Percentiles rank a stretch among this genome's conserved stretches.
Conservation (phyloP, 2,888 invertebrate species). For the Steromphala cineraria region DNA sequence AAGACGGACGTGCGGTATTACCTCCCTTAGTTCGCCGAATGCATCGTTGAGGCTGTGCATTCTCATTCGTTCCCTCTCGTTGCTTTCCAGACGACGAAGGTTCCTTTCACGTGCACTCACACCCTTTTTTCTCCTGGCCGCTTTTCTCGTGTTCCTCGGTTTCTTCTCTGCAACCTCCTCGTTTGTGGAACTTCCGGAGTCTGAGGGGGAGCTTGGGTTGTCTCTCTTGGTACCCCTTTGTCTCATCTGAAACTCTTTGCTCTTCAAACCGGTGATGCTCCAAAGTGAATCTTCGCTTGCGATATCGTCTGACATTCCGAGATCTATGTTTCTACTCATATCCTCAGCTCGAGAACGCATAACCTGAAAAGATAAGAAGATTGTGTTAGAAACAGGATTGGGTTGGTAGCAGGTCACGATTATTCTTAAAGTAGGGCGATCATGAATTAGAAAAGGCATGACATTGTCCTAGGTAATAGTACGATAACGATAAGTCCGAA, state of each 20-base stretch:
- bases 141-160: conserved; percentile 55
- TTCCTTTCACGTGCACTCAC: conserved; percentile 90
- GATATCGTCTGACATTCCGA: conserved; percentile 49
- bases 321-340: conserved; percentile 46
- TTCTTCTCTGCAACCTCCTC: conserved; percentile 62
- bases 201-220: conserved; percentile 67
- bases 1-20: conserved; percentile 90
- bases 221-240: conserved; percentile 52
- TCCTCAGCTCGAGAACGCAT: conserved; percentile 41
- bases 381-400: not conserved
- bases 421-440: too few relatives aligned
- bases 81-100: conserved; percentile 89
- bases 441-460: too few relatives aligned
- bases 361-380: conserved; percentile 37
- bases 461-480: too few relatives aligned
- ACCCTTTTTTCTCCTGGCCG: conserved; percentile 81
- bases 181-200: conserved; percentile 67
- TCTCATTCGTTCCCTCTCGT: conserved; percentile 91
- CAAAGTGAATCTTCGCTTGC: conserved; percentile 53
- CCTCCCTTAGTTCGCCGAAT: conserved; percentile 89
- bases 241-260: conserved; percentile 38
- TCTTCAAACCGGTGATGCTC: conserved; percentile 47
- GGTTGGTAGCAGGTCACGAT: not conserved
- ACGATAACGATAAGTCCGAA: too few relatives aligned
- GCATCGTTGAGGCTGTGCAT: conserved; percentile 95